Percentiles rank a stretch among this genome's conserved stretches.
These are phyloP conservation scores for Hippocampus zosterae DNA, from an alignment of 2,113 vertebrate species.

Conservation along the genomic window DNA sequence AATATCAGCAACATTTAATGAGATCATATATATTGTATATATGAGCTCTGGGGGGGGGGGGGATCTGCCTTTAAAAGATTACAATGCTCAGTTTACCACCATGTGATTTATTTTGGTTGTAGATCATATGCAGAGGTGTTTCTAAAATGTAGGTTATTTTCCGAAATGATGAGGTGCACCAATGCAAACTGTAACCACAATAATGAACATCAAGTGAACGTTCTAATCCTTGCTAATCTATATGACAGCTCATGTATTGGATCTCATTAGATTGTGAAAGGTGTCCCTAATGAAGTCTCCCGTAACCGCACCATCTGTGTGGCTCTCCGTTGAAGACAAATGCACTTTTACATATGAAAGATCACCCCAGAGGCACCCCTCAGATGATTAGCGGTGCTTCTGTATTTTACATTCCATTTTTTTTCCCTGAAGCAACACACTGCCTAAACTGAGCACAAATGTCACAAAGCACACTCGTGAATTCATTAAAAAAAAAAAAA, in stretches of 20 bases:
- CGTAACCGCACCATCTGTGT: constrained; percentile 15
- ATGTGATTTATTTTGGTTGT: background rate
- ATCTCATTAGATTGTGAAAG: background rate
- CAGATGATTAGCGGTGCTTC: constrained; percentile 18
- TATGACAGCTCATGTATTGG: background rate
- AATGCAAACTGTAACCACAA: background rate
- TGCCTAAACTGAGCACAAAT: constrained; percentile 66
- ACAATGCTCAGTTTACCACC: background rate
- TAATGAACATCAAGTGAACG: background rate
- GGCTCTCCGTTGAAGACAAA: constrained; percentile 25
- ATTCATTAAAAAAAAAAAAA: background rate
- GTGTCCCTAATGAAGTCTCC: constrained; percentile 3
- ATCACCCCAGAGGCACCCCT: constrained; percentile 14
- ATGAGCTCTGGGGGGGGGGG: background rate
- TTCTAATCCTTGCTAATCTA: background rate
- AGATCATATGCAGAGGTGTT: background rate
- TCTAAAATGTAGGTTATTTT: background rate
- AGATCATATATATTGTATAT: background rate
- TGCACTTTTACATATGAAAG: constrained; percentile 45
- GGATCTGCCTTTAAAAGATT: background rate
- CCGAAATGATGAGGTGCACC: background rate
- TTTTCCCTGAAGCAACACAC: constrained; percentile 48
- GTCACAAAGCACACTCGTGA: constrained; percentile 48
- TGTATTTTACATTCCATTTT: constrained; percentile 38
- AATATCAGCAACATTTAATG: background rate